Evolutionary conservation across 2,888 invertebrate genomes (phyloP), one percentile per base, ranked within the genome.

Genomic region (Auanema sp.): DNA sequence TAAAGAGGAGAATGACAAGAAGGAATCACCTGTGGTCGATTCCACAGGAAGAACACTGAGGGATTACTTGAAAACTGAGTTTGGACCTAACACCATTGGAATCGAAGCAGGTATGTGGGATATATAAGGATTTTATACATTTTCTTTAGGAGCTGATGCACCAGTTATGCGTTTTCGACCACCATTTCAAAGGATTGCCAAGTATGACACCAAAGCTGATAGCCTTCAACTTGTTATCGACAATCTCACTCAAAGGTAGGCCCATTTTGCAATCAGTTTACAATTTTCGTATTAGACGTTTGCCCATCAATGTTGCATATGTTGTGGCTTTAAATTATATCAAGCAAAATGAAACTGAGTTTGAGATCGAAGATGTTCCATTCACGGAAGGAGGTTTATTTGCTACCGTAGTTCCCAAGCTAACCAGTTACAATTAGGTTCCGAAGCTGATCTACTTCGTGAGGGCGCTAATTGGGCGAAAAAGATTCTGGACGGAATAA

Each of bases 181-280:
- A 12, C 65, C 61, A 3, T 65, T 58, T 47, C 47, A 16, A n/a
- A n/a, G 54, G 2, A 62, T 57, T 33, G 49, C 54, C 21, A 50
- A 25, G 21, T 56, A 43, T 25, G 65, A 65, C 56, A 55, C 53
- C 49, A 33, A 42, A 43, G 57, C 23, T 14, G 65, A 65, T 25
- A 56, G 60, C 8, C 18, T 61, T n/a, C 60, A 65, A 33, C 60
- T 65, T 1, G 60, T 57, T n/a, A 57, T 52, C 33, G 65, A 65
- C n/a, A 40, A 62, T 57, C 18, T 65, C 4, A 12, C 49, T n/a
- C 40, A 60, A n/a, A 41, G 40, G 62, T 62, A 55, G 24, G 16
- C 24, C 21, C 8, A 21, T 12, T 14, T 23, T 40, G n/a, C 2
- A 49, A 21, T n/a, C 14, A 14, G 0, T 54, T 16, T 11, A 21